Conservation (phyloP, 1,140 invertebrate genomes). For the Cydia splendana region DNA sequence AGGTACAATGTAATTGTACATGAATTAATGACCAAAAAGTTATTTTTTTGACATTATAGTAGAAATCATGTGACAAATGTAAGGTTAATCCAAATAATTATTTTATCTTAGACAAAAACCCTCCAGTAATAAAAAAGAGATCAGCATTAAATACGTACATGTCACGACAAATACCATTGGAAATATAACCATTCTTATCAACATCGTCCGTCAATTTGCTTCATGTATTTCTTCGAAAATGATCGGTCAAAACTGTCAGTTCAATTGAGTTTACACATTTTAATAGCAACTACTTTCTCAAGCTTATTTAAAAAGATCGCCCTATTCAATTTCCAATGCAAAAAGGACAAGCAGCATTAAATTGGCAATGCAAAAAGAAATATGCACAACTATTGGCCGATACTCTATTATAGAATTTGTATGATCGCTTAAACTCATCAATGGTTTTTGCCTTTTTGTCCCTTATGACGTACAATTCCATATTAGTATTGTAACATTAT, state of each 20-base stretch:
- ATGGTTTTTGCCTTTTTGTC: background rate
- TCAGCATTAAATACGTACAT: background rate
- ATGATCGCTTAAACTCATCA: background rate
- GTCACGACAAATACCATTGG: background rate
- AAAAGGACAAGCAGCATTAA: background rate
- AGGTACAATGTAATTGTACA: constrained; percentile 19
- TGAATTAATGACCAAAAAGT: background rate
- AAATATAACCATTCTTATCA: background rate
- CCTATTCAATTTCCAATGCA: background rate
- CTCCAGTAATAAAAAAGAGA: background rate
- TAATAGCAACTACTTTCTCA: background rate
- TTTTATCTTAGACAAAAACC: background rate
- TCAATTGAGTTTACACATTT: background rate
- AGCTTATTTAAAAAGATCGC: background rate
- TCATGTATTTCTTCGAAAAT: background rate
- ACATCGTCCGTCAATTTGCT: background rate
- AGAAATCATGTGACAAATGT: background rate
- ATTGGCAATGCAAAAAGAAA: background rate
- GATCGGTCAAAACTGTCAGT: background rate
- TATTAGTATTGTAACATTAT: background rate
- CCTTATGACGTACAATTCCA: background rate
- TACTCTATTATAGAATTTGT: background rate
- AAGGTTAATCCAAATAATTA: background rate
- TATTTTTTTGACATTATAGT: background rate
- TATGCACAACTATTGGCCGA: background rate